phyloP scores from a whole-genome alignment of 2,888 invertebrate genomes.

The Heliconius erato region DNA sequence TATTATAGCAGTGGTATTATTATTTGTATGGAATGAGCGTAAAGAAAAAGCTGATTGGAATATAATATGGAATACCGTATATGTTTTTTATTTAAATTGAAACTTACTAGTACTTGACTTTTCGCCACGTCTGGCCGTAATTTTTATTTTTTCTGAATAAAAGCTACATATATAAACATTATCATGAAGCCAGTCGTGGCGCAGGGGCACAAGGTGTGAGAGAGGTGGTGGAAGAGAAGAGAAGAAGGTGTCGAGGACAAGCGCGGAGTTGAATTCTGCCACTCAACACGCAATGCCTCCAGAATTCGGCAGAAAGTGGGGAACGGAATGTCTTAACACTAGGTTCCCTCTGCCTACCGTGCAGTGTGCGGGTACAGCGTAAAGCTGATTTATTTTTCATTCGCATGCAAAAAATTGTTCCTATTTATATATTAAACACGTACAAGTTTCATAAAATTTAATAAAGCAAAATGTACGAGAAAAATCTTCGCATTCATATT shows the following conservation, averaged over 20 bases:
- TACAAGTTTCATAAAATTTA: background rate
- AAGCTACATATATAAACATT: background rate
- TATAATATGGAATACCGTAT: background rate
- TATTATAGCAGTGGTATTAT: background rate
- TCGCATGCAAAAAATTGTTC: background rate
- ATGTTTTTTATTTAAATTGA: background rate
- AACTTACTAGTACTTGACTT: background rate
- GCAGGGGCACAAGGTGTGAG: too few relatives aligned
- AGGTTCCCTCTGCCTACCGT: too few relatives aligned
- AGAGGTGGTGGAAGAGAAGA: too few relatives aligned
- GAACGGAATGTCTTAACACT: too few relatives aligned
- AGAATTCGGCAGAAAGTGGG: too few relatives aligned
- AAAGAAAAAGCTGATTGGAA: background rate
- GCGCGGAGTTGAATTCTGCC: too few relatives aligned
- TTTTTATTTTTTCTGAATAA: background rate
- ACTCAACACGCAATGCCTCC: too few relatives aligned
- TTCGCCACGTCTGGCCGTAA: background rate
- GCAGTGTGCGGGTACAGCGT: too few relatives aligned
- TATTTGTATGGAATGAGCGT: background rate
- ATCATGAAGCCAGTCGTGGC: background rate
- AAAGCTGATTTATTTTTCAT: background rate
- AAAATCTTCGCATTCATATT: background rate
- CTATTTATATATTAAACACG: background rate
- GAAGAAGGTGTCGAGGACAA: too few relatives aligned
- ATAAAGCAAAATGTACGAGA: background rate